A percentile compares a stretch with the other conserved stretches of the same genome.
phyloP scores from a whole-genome alignment of 1,140 invertebrate genomes.

The Latrodectus geometricus region DNA sequence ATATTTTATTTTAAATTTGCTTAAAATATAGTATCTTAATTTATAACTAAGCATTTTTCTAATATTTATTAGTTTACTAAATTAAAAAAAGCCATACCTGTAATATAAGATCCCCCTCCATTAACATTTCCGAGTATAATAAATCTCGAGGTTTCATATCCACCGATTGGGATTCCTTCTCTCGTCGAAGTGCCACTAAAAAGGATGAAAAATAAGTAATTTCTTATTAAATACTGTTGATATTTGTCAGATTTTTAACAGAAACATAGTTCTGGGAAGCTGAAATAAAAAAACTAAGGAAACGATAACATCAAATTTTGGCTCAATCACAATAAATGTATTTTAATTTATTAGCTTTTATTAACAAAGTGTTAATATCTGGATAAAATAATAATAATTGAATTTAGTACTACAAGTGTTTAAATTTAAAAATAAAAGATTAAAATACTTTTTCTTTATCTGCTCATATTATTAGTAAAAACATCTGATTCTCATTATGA shows the following conservation, averaged over 20 bases:
- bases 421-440: no score
- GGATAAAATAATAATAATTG: no score
- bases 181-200: constrained; percentile 93
- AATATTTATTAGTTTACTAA: background rate
- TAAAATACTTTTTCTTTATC: no score
- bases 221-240: background rate
- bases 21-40: no score
- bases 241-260: background rate
- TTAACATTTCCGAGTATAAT: constrained; percentile 87
- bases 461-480: no score
- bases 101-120: constrained; percentile 94
- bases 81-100: constrained; percentile 76
- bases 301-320: background rate
- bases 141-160: constrained; percentile 75
- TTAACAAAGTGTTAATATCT: no score
- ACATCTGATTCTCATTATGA: no score
- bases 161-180: constrained; percentile 79
- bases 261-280: background rate
- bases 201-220: constrained; percentile 68
- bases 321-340: no score
- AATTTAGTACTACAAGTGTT: no score
- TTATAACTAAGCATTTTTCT: no score
- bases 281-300: background rate
- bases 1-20: no score
- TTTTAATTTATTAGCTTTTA: no score